A percentile compares a stretch with the other conserved stretches of the same genome.
Conservation (phyloP, 2,888 invertebrate species). For the Tanypteryx hageni region DNA sequence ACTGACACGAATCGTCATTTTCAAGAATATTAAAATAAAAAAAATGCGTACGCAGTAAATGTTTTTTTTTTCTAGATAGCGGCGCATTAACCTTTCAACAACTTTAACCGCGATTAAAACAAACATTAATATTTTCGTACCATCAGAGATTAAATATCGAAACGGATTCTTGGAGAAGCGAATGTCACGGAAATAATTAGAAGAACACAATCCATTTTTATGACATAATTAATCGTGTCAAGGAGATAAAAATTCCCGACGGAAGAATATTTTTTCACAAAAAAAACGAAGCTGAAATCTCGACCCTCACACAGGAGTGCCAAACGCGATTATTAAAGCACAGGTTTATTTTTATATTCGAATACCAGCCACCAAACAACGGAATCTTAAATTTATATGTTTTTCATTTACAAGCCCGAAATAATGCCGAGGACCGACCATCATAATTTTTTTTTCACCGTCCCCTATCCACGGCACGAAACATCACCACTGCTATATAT, state of each 20-base stretch:
- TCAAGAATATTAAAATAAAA: too few species aligned
- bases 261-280: background rate
- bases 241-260: background rate
- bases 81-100: too few species aligned
- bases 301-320: background rate
- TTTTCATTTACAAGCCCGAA: slow-evolving; percentile 31
- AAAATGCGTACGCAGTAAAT: too few species aligned
- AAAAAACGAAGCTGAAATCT: background rate
- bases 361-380: background rate
- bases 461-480: background rate
- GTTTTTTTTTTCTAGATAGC: too few species aligned
- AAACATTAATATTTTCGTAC: too few species aligned
- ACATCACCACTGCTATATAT: background rate
- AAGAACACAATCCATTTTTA: background rate
- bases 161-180: background rate
- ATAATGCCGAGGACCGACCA: background rate
- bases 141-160: background rate
- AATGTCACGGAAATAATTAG: background rate
- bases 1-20: too few species aligned
- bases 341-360: background rate
- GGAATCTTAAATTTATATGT: slow-evolving; percentile 34
- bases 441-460: background rate
- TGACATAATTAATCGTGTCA: background rate
- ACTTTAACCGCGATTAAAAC: too few species aligned
- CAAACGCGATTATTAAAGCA: slow-evolving; percentile 43